phyloP scores from a whole-genome alignment of 2,113 vertebrate species.

The Halcyon malimbica region DNA sequence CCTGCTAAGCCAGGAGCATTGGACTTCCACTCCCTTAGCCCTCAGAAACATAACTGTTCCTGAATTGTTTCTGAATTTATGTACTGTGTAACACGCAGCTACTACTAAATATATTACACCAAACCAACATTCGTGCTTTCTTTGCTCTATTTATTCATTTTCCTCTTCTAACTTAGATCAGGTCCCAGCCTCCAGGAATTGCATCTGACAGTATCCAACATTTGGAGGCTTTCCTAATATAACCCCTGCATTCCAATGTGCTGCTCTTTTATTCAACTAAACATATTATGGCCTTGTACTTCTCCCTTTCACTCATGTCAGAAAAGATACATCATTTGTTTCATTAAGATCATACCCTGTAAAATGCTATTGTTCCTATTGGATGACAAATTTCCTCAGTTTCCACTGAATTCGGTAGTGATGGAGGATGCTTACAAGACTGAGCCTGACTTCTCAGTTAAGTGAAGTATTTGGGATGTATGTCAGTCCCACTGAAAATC shows the following conservation, averaged over 20 bases:
- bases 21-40: neutral
- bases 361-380: neutral
- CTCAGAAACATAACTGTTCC: neutral
- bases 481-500: slow-evolving; percentile 8
- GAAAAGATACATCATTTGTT: neutral
- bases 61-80: neutral
- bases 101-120: neutral
- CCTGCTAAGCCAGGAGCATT: neutral
- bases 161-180: neutral
- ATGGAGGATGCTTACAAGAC: neutral
- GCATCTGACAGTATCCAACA: neutral
- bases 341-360: neutral
- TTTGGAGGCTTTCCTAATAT: neutral
- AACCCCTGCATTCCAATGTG: neutral
- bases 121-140: neutral
- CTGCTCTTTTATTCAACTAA: neutral
- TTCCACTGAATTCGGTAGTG: neutral
- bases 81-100: fast-evolving
- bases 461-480: neutral
- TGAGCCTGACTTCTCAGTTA: neutral
- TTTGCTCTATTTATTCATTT: neutral
- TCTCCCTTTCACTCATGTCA: neutral
- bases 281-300: neutral
- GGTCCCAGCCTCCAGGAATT: neutral
- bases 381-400: neutral